Percentiles rank a stretch among this genome's conserved stretches.
Conservation (phyloP, 2,797 vertebrate genomes). For the Mormyrus proboscirostris region DNA sequence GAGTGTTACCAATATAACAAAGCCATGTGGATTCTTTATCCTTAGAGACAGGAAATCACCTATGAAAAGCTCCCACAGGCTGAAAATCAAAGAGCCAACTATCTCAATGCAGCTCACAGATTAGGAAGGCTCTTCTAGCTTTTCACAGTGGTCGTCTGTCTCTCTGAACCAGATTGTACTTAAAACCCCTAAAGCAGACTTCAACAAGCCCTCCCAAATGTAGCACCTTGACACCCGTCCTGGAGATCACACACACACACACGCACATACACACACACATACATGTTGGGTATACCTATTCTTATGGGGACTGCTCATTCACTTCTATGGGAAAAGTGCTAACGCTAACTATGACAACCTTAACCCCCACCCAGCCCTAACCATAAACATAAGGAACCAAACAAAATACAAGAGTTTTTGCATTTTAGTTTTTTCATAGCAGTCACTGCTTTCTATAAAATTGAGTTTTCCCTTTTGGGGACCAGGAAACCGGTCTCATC, state of each 20-base stretch:
- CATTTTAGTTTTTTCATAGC: too few species aligned
- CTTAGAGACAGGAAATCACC: not conserved
- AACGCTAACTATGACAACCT: too few species aligned
- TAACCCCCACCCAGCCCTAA: too few species aligned
- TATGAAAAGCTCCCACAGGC: not conserved
- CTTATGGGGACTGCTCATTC: too few species aligned
- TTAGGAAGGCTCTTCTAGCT: not conserved
- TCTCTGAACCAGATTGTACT: not conserved
- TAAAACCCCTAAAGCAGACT: not conserved
- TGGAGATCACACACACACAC: not conserved
- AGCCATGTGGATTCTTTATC: not conserved
- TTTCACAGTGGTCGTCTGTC: constrained; percentile 12
- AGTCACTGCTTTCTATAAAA: too few species aligned
- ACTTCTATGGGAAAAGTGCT: too few species aligned
- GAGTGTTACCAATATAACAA: not conserved
- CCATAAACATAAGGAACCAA: too few species aligned
- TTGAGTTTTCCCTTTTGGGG: too few species aligned
- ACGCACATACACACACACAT: not conserved
- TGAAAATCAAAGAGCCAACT: not conserved
- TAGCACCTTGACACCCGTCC: not conserved
- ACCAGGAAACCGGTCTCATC: too few species aligned
- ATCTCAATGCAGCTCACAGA: not conserved
- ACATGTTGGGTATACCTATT: too few species aligned
- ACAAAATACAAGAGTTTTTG: too few species aligned
- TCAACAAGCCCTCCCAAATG: not conserved